Evolutionary conservation across 2,888 invertebrate genomes (phyloP).

Genomic region (Spodoptera littoralis): DNA sequence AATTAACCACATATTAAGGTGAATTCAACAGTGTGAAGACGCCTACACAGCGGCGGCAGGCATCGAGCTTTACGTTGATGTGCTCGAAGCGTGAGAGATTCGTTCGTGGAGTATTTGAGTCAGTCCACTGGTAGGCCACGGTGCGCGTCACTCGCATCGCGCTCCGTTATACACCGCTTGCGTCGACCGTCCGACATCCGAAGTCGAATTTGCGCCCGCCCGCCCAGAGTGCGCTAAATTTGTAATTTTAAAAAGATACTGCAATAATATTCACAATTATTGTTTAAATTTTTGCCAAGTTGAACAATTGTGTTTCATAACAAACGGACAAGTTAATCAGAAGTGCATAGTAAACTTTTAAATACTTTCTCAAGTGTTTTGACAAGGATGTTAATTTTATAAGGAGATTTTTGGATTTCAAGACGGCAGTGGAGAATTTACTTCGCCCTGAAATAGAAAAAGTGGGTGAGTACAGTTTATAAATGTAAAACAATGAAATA

Average conservation of each 20-base stretch:
- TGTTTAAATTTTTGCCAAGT: slow-evolving; percentile 27
- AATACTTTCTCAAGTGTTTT: slow-evolving; percentile 56
- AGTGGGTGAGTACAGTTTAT: slow-evolving; percentile 77
- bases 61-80: slow-evolving; percentile 58
- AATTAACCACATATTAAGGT: slow-evolving; percentile 46
- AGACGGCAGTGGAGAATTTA: slow-evolving; percentile 62
- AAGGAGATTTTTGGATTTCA: slow-evolving; percentile 60
- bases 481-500: slow-evolving; percentile 25
- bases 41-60: slow-evolving; percentile 53
- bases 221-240: slow-evolving; percentile 59
- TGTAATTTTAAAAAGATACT: slow-evolving; percentile 53
- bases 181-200: slow-evolving; percentile 56
- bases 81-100: slow-evolving; percentile 60
- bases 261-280: slow-evolving; percentile 37
- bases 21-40: slow-evolving; percentile 48
- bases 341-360: slow-evolving; percentile 48
- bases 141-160: slow-evolving; percentile 64
- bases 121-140: slow-evolving; percentile 70
- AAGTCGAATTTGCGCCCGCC: slow-evolving; percentile 64
- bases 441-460: slow-evolving; percentile 70
- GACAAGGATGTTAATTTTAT: slow-evolving; percentile 58
- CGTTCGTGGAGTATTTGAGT: slow-evolving; percentile 58
- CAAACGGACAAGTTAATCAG: slow-evolving; percentile 36
- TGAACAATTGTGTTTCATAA: slow-evolving; percentile 36
- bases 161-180: slow-evolving; percentile 50